Base-by-base conservation (phyloP, 2,113 vertebrate species). In the Pteropus alecto region DNA sequence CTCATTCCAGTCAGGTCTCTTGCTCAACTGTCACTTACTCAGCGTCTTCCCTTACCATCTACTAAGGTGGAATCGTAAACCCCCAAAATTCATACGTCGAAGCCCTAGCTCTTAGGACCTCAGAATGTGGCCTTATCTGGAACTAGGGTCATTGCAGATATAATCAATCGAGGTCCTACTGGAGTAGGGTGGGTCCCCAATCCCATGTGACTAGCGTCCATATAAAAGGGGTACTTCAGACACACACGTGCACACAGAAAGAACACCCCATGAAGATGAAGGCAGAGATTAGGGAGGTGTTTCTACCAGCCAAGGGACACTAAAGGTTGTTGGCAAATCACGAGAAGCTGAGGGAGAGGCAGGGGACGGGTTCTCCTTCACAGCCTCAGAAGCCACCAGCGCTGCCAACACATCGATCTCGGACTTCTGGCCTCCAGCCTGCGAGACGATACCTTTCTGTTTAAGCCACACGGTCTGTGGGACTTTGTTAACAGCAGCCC, bases 321-420 rank as follows among this genome's bases (percentile, higher is more conserved):
- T 43, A 18, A 5, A 43, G 21, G 1, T 2, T 3, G 16, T 19
- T 5, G 11, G 76, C 18, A n/a, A 0, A 12, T 7, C 54, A 7
- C 14, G 14, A 4, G 51, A 16, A 35, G 43, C n/a, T 16, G 6
- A 63, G 38, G 65, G 43, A 16, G 35, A 19, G 28, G 63, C 63
- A 3, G 4, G 61, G 61, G 13, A 6, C 4, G 1, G 61, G 9
- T 24, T 5, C 43, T 14, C 6, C 1, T 10, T 8, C 70, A 9
- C 13, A 13, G 3, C 30, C 18, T 41, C 4, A 0, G 73, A 14
- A 35, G 46, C 30, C 9, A 8, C 15, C 73, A 63, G 5, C 8
- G 33, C 24, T 24, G 10, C 43, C 7, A 1, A 35, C 43, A 33
- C 19, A 3, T 5, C 3, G 30, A n/a, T 16, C 56, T 56, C 3